Conservation (phyloP, 2,113 vertebrate genomes). For the Otus sunia region DNA sequence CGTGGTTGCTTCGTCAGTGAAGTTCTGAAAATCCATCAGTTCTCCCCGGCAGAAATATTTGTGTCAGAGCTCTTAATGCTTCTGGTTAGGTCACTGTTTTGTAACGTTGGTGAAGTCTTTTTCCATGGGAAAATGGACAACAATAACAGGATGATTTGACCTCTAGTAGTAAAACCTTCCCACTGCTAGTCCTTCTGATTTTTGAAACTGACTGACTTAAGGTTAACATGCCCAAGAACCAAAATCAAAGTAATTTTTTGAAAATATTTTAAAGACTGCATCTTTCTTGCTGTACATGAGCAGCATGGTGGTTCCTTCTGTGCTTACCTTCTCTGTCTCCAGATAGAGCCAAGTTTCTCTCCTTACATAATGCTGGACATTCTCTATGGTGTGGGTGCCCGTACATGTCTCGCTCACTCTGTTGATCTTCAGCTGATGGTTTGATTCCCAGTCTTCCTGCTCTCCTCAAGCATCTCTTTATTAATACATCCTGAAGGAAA, state of each 20-base stretch:
- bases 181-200: background rate
- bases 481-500: background rate
- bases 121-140: background rate
- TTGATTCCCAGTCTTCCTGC: background rate
- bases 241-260: background rate
- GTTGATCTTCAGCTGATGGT: background rate
- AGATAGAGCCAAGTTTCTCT: background rate
- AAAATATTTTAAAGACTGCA: background rate
- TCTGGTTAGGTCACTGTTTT: background rate
- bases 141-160: background rate
- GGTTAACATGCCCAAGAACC: background rate
- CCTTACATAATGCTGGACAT: background rate
- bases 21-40: background rate
- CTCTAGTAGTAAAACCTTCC: background rate
- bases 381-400: background rate
- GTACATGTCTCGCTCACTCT: background rate
- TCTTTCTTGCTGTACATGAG: background rate
- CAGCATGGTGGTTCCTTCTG: background rate
- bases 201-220: background rate
- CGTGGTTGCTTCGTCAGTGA: background rate
- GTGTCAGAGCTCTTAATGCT: background rate
- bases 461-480: background rate
- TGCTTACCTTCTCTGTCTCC: background rate
- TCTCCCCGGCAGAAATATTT: background rate
- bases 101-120: rapidly evolving